Evolutionary conservation across 2,797 vertebrate species (phyloP), one percentile per base, ranked within the genome.

Genomic region (Poecile montanus): DNA sequence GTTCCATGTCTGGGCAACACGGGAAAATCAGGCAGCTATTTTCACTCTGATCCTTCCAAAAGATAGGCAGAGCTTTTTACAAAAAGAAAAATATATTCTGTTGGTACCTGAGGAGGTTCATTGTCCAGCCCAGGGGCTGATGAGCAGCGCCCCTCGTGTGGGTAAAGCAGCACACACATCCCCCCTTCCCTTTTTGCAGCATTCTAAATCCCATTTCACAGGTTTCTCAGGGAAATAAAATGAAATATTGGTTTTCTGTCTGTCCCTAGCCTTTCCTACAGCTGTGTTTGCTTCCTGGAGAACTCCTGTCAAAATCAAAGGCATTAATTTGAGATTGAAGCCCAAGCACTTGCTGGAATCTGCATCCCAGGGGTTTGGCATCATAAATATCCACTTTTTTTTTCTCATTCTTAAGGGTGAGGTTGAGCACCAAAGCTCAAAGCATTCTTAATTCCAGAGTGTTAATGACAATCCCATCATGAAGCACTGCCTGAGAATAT

Each of bases 211-310:
- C 0, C 6, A 15, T 30, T 10, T 44, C 40, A 9, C 23, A 22
- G 54, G 16, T 21, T 60, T 40, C 58, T 32, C 26, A 7, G 32
- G 16, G 15, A 47, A 83, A 48, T 12, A 47, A 63, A 85, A 61
- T 0, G 0, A 23, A 22, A 5, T 42, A 5, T n/a, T 34, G 53
- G 6, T 62, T 54, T 10, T 67, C 47, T 58, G 12, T 20, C 20
- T 76, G 44, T 14, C 36, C 40, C 15, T 12, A 34, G 23, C 48
- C 53, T 60, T 34, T 67, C 29, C 57, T 23, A 9, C 45, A 34
- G 67, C 42, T 50, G 5, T 50, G 17, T 47, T 56, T 34, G 29
- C 51, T 75, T 48, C 58, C 73, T 51, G 30, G 44, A 74, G 53
- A 45, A 26, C 47, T 74, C 77, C 48, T 63, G 20, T 47, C 38